Base-by-base conservation (phyloP, 1,140 invertebrate genomes). In the Theocolax elegans region DNA sequence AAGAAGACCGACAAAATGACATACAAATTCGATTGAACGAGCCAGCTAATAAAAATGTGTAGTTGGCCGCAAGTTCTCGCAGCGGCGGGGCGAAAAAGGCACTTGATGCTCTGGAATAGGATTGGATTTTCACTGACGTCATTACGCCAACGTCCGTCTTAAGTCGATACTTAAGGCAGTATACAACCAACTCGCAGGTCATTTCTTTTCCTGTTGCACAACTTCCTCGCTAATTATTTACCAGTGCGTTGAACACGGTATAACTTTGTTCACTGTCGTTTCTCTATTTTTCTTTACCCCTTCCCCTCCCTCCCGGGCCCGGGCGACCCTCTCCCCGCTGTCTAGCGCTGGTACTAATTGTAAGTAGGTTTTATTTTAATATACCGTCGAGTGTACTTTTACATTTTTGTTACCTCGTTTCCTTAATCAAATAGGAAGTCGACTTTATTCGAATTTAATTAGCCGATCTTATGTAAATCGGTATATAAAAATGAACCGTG, bases 181-280 rank as follows among this genome's bases (percentile, higher is more conserved):
- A 19, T 31, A 53, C 54, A n/a, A n/a, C 38, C 35, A 40, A 64
- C n/a, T n/a, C n/a, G n/a, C 70, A 27, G 71, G 68, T 75, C 73
- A 69, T 63, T 77, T 73, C 74, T 71, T 71, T 78, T 77, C 75
- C 76, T 60, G 72, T 77, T 78, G 67, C 71, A 60, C 72, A 78
- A 77, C 60, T 79, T 77, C 75, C 75, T 58, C 64, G 74, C 67
- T 77, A 74, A 77, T 77, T 76, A 77, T 76, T 76, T 74, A 70
- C 58, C 29, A 51, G 12, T 40, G 19, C 66, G 48, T 9, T 68
- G 35, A 60, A 68, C n/a, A n/a, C n/a, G n/a, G n/a, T 67, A 51
- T 46, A 68, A 67, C 25, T 59, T 12, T 71, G 44, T 9, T 6
- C 46, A 25, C 48, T 6, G 1, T 21, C 40, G 19, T 54, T 54